A percentile compares a stretch with the other conserved stretches of the same genome.
Conservation (phyloP, 2,113 vertebrate genomes). For the Dendropsophus ebraccatus region DNA sequence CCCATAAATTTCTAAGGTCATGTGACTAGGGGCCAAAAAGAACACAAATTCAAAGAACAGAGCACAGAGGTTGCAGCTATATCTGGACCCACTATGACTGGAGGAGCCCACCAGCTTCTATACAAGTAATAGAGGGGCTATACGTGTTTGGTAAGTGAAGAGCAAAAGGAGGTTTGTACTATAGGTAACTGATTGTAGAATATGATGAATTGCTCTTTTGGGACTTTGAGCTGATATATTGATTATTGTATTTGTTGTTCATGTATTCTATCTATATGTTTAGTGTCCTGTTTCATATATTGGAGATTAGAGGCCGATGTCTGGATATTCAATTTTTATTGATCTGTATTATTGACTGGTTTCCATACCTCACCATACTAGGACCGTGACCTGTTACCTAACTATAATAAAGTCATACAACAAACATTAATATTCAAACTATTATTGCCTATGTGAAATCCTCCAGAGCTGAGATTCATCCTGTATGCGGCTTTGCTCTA, state of each 20-base stretch:
- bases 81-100: background rate
- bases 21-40: too few species aligned
- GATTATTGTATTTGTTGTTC: background rate
- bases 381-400: background rate
- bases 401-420: background rate
- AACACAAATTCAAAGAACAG: too few species aligned
- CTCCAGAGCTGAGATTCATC: background rate
- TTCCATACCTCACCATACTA: background rate
- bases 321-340: background rate
- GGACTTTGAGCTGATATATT: background rate
- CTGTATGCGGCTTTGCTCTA: background rate
- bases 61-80: background rate
- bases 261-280: background rate
- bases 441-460: too few species aligned
- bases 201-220: background rate
- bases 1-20: too few species aligned
- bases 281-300: background rate
- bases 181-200: background rate
- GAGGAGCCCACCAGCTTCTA: background rate
- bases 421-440: too few species aligned
- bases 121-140: background rate
- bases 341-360: background rate
- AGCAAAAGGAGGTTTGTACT: background rate
- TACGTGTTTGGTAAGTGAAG: background rate
- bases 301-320: background rate